Percentiles rank a stretch among this genome's conserved stretches.
Evolutionary conservation across 2,113 vertebrate genomes (phyloP).

Genomic region (Hypomesus transpacificus): DNA sequence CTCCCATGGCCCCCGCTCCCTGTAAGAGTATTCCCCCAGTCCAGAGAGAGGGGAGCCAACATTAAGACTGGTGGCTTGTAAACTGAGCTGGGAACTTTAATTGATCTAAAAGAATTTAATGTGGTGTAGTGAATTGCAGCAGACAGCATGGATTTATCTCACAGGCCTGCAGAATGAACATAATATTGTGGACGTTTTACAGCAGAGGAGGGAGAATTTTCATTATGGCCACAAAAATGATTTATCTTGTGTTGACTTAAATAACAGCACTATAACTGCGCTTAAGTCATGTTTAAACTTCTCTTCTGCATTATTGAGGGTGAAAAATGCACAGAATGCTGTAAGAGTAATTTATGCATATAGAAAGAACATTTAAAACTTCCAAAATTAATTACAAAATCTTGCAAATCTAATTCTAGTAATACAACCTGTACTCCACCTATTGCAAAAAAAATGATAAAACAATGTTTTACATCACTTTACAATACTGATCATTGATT

Average conservation of each 20-base stretch:
- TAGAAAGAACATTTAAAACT: neutral
- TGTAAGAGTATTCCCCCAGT: conserved; percentile 55
- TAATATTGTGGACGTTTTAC: conserved; percentile 74
- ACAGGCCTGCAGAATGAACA: conserved; percentile 65
- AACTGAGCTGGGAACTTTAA: conserved; percentile 79
- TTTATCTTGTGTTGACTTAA: conserved; percentile 72
- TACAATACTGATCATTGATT: too few relatives aligned
- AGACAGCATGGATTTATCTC: conserved; percentile 77
- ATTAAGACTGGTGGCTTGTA: conserved; percentile 74
- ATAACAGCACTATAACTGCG: conserved; percentile 55
- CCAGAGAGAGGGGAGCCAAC: conserved; percentile 44
- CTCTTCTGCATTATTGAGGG: conserved; percentile 28
- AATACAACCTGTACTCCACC: too few relatives aligned
- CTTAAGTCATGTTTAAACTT: conserved; percentile 52
- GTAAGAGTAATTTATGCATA: neutral
- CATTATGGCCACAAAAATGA: conserved; percentile 77
- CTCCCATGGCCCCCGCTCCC: conserved; percentile 42
- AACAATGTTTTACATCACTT: too few relatives aligned
- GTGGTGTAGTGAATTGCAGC: conserved; percentile 76
- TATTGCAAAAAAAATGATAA: too few relatives aligned
- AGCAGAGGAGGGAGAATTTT: conserved; percentile 63
- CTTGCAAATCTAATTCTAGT: too few relatives aligned
- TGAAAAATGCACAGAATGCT: conserved; percentile 22
- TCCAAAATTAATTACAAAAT: too few relatives aligned
- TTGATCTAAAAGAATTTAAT: conserved; percentile 80